phyloP scores from a whole-genome alignment of 1,140 invertebrate genomes.

The Neoseiulus cucumeris region DNA sequence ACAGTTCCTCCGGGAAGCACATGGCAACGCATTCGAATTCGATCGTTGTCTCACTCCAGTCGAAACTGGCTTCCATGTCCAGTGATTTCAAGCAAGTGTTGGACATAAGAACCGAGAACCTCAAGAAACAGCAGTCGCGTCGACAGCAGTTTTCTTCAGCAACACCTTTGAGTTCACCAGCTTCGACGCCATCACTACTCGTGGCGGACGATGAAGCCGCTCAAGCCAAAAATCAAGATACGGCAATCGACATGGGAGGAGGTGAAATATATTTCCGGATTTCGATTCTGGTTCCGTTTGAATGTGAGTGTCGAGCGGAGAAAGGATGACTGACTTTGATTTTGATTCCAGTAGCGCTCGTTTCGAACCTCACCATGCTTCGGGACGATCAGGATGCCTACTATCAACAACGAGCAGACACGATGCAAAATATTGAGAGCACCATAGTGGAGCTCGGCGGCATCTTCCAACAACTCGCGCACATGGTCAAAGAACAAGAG shows the following conservation, averaged over 20 bases:
- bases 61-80: conserved; percentile 85
- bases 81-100: conserved; percentile 68
- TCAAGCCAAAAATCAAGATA: conserved; percentile 27
- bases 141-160: conserved; percentile 79
- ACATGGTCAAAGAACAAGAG: conserved; percentile 98
- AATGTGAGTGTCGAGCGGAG: background rate
- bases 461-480: conserved; percentile 91
- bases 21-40: conserved; percentile 85
- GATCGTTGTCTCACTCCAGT: conserved; percentile 80
- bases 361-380: conserved; percentile 7
- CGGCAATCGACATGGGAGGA: conserved; percentile 17
- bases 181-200: conserved; percentile 23
- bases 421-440: conserved; percentile 97
- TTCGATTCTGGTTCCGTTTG: conserved; percentile 21
- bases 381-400: conserved; percentile 46
- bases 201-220: conserved; percentile 36
- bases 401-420: conserved; percentile 74
- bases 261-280: conserved; percentile 17
- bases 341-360: background rate
- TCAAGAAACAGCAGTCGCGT: conserved; percentile 80
- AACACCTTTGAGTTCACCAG: conserved; percentile 22
- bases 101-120: conserved; percentile 43
- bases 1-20: conserved; percentile 42
- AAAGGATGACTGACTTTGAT: background rate
- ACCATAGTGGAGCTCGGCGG: conserved; percentile 97